phyloP scores from a whole-genome alignment of 2,888 invertebrate genomes.

The Callosobruchus maculatus region DNA sequence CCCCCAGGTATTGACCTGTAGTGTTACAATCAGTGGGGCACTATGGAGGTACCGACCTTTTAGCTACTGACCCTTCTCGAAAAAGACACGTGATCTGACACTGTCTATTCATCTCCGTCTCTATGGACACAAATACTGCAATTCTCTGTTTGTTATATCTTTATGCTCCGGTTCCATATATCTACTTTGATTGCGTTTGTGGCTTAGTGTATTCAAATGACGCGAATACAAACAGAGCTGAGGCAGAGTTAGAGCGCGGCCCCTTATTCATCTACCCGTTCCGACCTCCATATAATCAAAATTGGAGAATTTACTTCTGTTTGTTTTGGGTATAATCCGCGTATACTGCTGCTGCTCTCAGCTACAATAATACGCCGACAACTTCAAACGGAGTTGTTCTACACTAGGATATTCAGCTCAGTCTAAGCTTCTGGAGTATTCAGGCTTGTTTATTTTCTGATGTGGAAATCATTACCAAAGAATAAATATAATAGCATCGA shows the following conservation, averaged over 20 bases:
- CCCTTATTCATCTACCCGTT: conserved; percentile 15
- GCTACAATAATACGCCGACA: conserved; percentile 13
- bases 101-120: not conserved
- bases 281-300: conserved; percentile 21
- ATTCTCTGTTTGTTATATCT: conserved; percentile 14
- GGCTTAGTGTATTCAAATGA: conserved; percentile 24
- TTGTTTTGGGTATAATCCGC: conserved; percentile 22
- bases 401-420: not conserved
- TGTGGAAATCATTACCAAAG: not conserved
- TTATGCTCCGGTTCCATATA: conserved; percentile 12
- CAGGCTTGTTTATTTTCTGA: not conserved
- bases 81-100: not conserved
- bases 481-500: conserved; percentile 3
- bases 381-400: conserved; percentile 16
- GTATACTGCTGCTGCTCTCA: conserved; percentile 16
- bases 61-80: not conserved
- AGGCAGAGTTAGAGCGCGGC: not conserved
- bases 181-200: conserved; percentile 26
- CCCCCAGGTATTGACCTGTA: too few species aligned
- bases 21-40: too few species aligned
- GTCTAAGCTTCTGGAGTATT: not conserved
- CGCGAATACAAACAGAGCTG: conserved; percentile 20
- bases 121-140: not conserved
- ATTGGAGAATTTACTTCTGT: conserved; percentile 24
- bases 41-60: too few species aligned